phyloP scores from a whole-genome alignment of 2,113 vertebrate genomes.

The Macroglossus sobrinus region DNA sequence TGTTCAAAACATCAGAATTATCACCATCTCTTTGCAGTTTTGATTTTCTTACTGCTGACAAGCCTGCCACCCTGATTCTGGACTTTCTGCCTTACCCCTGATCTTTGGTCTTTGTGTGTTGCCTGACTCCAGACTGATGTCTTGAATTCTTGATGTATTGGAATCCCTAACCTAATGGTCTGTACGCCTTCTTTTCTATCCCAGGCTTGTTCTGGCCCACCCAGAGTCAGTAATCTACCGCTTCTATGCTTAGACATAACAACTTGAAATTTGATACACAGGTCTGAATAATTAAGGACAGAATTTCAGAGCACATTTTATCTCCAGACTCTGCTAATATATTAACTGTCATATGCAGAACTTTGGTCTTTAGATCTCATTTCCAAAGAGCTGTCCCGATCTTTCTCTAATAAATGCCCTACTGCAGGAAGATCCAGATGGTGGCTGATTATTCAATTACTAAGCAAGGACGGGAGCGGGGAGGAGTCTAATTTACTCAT shows the following conservation, averaged over 20 bases:
- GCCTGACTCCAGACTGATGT: not conserved
- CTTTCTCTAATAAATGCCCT: conserved; percentile 21
- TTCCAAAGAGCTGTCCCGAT: not conserved
- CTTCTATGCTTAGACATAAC: not conserved
- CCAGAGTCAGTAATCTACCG: not conserved
- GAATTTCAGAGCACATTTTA: not conserved
- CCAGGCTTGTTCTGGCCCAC: not conserved
- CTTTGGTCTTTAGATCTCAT: not conserved
- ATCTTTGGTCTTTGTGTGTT: not conserved
- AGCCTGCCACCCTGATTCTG: not conserved
- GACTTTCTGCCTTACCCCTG: not conserved
- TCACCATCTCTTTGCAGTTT: not conserved
- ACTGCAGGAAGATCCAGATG: conserved; percentile 60
- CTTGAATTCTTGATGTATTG: not conserved
- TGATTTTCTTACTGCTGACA: not conserved
- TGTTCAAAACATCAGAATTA: fast-evolving
- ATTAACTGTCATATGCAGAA: not conserved
- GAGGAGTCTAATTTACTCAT: conserved; percentile 11
- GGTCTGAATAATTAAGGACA: not conserved
- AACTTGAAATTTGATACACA: not conserved
- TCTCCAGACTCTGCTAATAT: not conserved
- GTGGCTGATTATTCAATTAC: conserved; percentile 62
- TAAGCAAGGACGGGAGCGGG: not conserved
- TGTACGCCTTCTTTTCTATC: not conserved
- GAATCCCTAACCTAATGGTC: not conserved